Conservation (phyloP, 35 echinoderm and acorn worm genomes). For the Amphiura filiformis region DNA sequence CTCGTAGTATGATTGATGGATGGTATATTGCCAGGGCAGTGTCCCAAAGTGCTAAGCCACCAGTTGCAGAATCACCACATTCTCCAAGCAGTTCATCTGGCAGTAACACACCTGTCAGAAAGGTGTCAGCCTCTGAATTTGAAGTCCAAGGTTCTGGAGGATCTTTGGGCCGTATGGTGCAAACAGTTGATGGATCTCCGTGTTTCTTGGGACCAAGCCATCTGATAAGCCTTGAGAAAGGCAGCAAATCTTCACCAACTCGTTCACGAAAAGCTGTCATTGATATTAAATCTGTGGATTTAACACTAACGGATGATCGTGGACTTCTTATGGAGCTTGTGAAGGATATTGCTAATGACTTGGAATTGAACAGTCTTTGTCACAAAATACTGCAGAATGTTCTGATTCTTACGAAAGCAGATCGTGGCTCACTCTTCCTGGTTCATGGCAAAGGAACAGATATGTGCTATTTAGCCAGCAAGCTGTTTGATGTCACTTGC, state of each 20-base stretch:
- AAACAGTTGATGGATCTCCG: constrained; percentile 94
- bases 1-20: constrained; percentile 96
- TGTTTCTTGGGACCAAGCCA: constrained; percentile 84
- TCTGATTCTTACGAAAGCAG: constrained; percentile 92
- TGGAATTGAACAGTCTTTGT: constrained; percentile 89
- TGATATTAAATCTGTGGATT: constrained; percentile 72
- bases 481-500: constrained; percentile 93
- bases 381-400: constrained; percentile 99
- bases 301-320: constrained; percentile 87
- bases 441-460: constrained; percentile 93
- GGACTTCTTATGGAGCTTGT: constrained; percentile 94
- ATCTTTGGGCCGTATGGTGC: constrained; percentile 90
- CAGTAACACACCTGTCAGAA: constrained; percentile 95
- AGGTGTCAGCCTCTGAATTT: constrained; percentile 98
- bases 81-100: constrained; percentile 95
- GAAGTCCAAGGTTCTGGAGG: constrained; percentile 88
- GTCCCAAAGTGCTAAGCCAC: constrained; percentile 80
- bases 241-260: constrained; percentile 75
- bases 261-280: constrained; percentile 86
- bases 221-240: constrained; percentile 49
- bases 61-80: constrained; percentile 78
- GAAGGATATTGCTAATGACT: constrained; percentile 97
- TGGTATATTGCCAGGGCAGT: constrained; percentile 97
- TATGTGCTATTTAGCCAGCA: constrained; percentile 80
- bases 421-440: constrained; percentile 90